Percentiles rank a stretch among this genome's conserved stretches.
phyloP scores from a whole-genome alignment of 2,888 invertebrate species.

The Eupithecia subfuscata region DNA sequence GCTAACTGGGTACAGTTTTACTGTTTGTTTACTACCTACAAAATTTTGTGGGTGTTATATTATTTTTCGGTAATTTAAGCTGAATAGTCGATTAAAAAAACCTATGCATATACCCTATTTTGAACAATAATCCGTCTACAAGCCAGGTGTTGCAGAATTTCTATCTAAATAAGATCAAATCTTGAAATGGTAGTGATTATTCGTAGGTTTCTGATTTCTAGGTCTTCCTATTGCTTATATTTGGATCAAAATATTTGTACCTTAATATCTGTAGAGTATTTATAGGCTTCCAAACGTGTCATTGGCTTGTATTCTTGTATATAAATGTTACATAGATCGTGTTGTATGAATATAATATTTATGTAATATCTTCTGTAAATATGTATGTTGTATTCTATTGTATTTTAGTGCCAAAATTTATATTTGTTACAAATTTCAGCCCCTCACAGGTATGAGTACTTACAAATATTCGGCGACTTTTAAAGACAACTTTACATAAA shows the following conservation, averaged over 20 bases:
- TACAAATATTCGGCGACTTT: constrained; percentile 30
- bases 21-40: too few relatives aligned
- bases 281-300: constrained; percentile 19
- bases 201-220: constrained; percentile 10
- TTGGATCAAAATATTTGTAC: constrained; percentile 15
- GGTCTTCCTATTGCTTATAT: constrained; percentile 24
- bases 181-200: neutral
- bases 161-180: constrained; percentile 6
- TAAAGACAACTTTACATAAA: constrained; percentile 20
- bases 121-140: neutral
- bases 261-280: neutral
- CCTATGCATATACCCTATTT: too few relatives aligned
- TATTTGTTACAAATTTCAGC: constrained; percentile 36
- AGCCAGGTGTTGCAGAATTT: neutral
- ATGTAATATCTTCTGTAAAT: constrained; percentile 39
- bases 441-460: constrained; percentile 14
- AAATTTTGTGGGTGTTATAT: too few relatives aligned
- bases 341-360: constrained; percentile 40
- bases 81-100: too few relatives aligned
- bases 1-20: too few relatives aligned
- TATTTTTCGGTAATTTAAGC: too few relatives aligned
- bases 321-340: constrained; percentile 44
- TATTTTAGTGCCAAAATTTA: constrained; percentile 58
- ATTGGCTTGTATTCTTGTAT: constrained; percentile 41
- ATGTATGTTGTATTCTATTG: constrained; percentile 33